Percentiles rank a stretch among this genome's conserved stretches.
phyloP scores from a whole-genome alignment of 2,888 invertebrate genomes.

The Stratiomys singularior region DNA sequence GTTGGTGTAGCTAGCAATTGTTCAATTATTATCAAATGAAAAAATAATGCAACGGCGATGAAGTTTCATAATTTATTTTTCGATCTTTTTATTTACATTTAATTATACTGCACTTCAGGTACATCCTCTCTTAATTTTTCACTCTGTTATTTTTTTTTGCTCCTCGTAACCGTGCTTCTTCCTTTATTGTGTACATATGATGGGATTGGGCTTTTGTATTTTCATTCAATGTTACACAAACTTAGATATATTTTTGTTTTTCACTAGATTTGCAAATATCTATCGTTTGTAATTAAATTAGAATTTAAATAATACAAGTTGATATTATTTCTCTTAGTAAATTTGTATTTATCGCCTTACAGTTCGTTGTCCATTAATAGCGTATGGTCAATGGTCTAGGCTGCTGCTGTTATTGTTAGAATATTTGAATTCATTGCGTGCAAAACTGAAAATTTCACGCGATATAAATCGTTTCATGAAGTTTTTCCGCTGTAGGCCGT shows the following conservation, averaged over 20 bases:
- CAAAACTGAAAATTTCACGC: conserved; percentile 36
- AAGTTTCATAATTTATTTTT: neutral
- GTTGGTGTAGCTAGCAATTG: too few species aligned
- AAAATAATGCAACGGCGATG: neutral
- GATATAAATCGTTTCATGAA: conserved; percentile 38
- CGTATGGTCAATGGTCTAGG: neutral
- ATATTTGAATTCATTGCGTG: conserved; percentile 36
- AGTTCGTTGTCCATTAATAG: too few species aligned
- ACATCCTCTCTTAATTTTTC: conserved; percentile 5
- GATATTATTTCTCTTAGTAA: too few species aligned
- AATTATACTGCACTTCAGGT: conserved; percentile 14
- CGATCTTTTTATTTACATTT: neutral
- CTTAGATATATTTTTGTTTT: neutral
- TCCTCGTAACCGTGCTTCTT: too few species aligned
- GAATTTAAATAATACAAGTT: too few species aligned
- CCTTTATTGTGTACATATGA: too few species aligned
- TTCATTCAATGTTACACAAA: neutral
- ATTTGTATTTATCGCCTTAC: too few species aligned
- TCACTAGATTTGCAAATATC: neutral
- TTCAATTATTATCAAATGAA: too few species aligned
- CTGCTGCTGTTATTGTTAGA: neutral
- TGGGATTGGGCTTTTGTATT: too few species aligned
- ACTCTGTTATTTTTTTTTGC: neutral
- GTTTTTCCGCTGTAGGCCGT: conserved; percentile 20
- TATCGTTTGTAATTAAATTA: neutral